phyloP scores from a whole-genome alignment of 2,888 invertebrate genomes.

The Autographa pulchrina region DNA sequence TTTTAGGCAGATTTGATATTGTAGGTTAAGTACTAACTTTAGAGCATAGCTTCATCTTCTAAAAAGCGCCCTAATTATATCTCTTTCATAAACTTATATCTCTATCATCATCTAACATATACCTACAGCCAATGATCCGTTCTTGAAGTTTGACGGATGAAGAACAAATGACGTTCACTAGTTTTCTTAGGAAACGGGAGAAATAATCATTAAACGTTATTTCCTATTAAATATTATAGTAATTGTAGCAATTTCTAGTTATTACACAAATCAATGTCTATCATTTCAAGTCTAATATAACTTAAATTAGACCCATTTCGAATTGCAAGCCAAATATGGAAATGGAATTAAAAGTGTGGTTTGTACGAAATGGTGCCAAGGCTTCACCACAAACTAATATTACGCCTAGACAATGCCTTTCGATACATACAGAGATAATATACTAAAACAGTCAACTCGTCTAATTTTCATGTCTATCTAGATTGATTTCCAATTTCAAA shows the following conservation, averaged over 20 bases:
- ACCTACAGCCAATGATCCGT: too few species aligned
- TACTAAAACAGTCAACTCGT: constrained; percentile 52
- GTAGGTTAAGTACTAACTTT: not conserved
- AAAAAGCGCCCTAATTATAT: not conserved
- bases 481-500: constrained; percentile 45
- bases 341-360: constrained; percentile 46
- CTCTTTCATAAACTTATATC: too few species aligned
- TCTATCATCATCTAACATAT: too few species aligned
- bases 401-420: constrained; percentile 50
- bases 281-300: constrained; percentile 15
- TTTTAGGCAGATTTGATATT: constrained; percentile 13
- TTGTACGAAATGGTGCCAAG: constrained; percentile 45
- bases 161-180: too few species aligned
- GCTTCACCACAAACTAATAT: constrained; percentile 41
- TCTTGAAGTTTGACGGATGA: too few species aligned
- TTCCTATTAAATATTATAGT: not conserved
- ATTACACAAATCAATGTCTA: constrained; percentile 1
- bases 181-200: too few species aligned
- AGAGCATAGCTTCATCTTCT: not conserved
- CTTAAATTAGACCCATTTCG: constrained; percentile 24
- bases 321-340: constrained; percentile 27
- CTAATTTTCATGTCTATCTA: constrained; percentile 57
- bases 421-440: constrained; percentile 54
- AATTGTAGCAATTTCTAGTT: not conserved
- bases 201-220: too few species aligned